Conservation (phyloP, 1,140 invertebrate genomes). For the Temnothorax curvispinosus region DNA sequence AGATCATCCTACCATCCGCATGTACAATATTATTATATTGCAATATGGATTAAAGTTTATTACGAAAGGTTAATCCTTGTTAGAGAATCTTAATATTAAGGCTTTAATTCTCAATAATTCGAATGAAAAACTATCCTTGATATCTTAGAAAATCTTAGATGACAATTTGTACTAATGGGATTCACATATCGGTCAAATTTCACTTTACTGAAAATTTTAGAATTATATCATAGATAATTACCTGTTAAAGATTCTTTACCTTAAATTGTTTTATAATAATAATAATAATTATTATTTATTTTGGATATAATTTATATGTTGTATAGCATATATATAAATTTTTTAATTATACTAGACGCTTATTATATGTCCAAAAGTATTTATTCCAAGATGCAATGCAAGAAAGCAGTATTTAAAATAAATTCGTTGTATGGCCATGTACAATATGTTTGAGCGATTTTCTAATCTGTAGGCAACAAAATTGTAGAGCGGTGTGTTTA, state of each 20-base stretch:
- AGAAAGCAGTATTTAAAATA: background rate
- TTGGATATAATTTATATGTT: background rate
- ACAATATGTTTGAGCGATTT: background rate
- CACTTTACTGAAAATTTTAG: background rate
- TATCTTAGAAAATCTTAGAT: background rate
- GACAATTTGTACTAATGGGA: too few species aligned
- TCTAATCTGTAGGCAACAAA: slow-evolving; percentile 11
- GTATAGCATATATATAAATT: background rate
- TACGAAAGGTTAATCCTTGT: background rate
- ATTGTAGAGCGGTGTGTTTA: background rate
- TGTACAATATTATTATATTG: slow-evolving; percentile 1
- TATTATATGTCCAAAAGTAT: background rate
- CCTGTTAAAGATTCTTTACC: background rate
- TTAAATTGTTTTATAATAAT: background rate
- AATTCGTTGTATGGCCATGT: background rate
- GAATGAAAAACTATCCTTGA: background rate
- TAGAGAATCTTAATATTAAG: background rate
- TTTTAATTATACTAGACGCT: background rate
- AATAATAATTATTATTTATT: background rate
- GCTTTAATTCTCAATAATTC: background rate
- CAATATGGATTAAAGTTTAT: background rate
- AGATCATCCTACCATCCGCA: background rate
- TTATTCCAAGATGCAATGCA: background rate
- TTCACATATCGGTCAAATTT: too few species aligned
- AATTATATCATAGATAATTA: background rate